These are phyloP conservation scores for Drosophila demipolita DNA, from an alignment of 2,888 invertebrate genomes.

Conservation along the genomic window DNA sequence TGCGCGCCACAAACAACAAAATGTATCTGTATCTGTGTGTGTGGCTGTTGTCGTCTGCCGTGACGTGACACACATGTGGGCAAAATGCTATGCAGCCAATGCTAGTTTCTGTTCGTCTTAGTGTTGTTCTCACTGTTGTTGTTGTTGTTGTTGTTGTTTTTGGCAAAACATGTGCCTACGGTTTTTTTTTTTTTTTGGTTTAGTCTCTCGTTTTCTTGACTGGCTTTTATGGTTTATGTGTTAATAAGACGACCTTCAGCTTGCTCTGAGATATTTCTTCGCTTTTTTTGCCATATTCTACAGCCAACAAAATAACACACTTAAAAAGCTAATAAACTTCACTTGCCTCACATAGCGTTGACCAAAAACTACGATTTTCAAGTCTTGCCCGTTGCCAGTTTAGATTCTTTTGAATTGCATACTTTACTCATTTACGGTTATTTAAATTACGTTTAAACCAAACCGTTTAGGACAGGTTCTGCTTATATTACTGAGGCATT, in stretches of 20 bases:
- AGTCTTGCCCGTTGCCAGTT: background rate
- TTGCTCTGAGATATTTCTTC: slow-evolving; percentile 59
- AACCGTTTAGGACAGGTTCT: background rate
- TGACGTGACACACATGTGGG: slow-evolving; percentile 80
- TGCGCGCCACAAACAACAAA: slow-evolving; percentile 23
- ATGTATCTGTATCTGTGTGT: slow-evolving; percentile 29
- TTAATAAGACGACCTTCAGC: slow-evolving; percentile 77
- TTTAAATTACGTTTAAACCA: background rate
- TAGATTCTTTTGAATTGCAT: background rate
- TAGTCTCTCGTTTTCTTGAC: slow-evolving; percentile 46
- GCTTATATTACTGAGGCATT: background rate
- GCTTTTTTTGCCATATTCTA: slow-evolving; percentile 37
- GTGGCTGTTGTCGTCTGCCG: slow-evolving; percentile 73
- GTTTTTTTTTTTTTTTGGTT: slow-evolving; percentile 19
- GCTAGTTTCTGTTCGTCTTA: slow-evolving; percentile 41
- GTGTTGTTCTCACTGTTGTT: slow-evolving; percentile 27
- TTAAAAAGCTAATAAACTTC: slow-evolving; percentile 34
- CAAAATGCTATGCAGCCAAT: slow-evolving; percentile 72
- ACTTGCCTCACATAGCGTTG: slow-evolving; percentile 6
- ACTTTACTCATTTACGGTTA: background rate
- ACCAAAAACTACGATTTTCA: slow-evolving; percentile 1
- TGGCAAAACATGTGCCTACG: slow-evolving; percentile 59
- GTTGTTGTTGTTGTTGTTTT: slow-evolving; percentile 30
- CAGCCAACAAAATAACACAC: slow-evolving; percentile 25
- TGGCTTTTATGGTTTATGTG: slow-evolving; percentile 79